phyloP scores from a whole-genome alignment of 2,888 invertebrate genomes.

The Thecocarcelia acutangulata region DNA sequence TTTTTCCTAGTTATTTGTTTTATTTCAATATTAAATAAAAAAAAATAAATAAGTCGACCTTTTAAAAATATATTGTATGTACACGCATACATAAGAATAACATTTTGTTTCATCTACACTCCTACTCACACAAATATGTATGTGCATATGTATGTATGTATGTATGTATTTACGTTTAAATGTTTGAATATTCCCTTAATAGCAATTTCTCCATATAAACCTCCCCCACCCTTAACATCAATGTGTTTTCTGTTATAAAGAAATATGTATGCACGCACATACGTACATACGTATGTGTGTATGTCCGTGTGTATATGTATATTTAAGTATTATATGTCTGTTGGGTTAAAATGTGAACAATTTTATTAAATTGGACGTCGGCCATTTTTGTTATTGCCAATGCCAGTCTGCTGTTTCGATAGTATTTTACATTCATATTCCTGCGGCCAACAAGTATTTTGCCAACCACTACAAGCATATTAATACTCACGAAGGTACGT shows the following conservation, averaged over 20 bases:
- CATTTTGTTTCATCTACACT: too few relatives aligned
- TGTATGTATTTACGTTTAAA: too few relatives aligned
- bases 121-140: too few relatives aligned
- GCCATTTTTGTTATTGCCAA: constrained; percentile 43
- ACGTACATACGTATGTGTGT: neutral
- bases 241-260: constrained; percentile 9
- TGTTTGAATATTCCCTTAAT: neutral
- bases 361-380: constrained; percentile 43
- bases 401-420: constrained; percentile 11
- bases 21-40: too few relatives aligned
- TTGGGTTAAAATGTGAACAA: neutral
- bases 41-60: too few relatives aligned
- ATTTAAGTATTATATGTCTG: neutral
- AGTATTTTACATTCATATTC: constrained; percentile 14
- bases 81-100: too few relatives aligned
- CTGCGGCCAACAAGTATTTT: constrained; percentile 48
- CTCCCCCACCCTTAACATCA: constrained; percentile 1
- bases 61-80: too few relatives aligned
- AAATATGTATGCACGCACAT: constrained; percentile 6
- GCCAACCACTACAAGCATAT: constrained; percentile 22
- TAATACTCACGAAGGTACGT: neutral
- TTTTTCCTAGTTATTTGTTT: too few relatives aligned
- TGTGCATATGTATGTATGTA: too few relatives aligned
- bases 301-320: neutral
- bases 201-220: constrained; percentile 10